Percentiles rank a stretch among this genome's conserved stretches.
Conservation (phyloP, 2,888 invertebrate species). For the Agrotis exclamationis region DNA sequence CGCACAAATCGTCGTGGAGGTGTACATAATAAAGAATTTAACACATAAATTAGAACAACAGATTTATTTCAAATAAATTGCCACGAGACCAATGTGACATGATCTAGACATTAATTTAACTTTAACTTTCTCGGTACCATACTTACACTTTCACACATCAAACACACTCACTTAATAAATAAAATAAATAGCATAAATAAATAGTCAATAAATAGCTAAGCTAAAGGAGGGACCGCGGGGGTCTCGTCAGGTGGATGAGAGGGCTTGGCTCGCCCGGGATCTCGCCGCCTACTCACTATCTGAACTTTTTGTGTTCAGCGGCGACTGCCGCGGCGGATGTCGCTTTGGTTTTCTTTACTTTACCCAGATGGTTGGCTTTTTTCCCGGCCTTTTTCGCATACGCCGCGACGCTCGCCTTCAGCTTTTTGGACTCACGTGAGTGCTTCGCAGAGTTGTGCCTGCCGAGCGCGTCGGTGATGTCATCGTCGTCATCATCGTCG, state of each 20-base stretch:
- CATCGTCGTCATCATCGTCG: slow-evolving; percentile 93
- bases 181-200: slow-evolving; percentile 92
- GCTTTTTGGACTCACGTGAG: slow-evolving; percentile 97
- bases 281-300: slow-evolving; percentile 86
- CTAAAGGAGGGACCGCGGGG: slow-evolving; percentile 87
- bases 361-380: slow-evolving; percentile 88
- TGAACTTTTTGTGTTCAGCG: slow-evolving; percentile 90
- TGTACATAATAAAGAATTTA: slow-evolving; percentile 83
- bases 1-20: slow-evolving; percentile 87
- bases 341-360: slow-evolving; percentile 91
- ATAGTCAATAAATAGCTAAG: slow-evolving; percentile 91
- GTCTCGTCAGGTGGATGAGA: slow-evolving; percentile 87
- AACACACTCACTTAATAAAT: slow-evolving; percentile 91
- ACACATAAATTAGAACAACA: slow-evolving; percentile 89
- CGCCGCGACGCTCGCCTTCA: slow-evolving; percentile 85
- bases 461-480: slow-evolving; percentile 92
- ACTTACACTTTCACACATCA: slow-evolving; percentile 90
- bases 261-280: slow-evolving; percentile 80
- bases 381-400: slow-evolving; percentile 88
- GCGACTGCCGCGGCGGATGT: slow-evolving; percentile 86
- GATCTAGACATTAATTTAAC: slow-evolving; percentile 92
- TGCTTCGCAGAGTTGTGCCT: slow-evolving; percentile 85
- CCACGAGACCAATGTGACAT: slow-evolving; percentile 91
- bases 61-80: slow-evolving; percentile 91
- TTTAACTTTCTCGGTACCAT: slow-evolving; percentile 87